Base-by-base conservation (phyloP, 1,140 invertebrate genomes). In the Sinella curviseta region DNA sequence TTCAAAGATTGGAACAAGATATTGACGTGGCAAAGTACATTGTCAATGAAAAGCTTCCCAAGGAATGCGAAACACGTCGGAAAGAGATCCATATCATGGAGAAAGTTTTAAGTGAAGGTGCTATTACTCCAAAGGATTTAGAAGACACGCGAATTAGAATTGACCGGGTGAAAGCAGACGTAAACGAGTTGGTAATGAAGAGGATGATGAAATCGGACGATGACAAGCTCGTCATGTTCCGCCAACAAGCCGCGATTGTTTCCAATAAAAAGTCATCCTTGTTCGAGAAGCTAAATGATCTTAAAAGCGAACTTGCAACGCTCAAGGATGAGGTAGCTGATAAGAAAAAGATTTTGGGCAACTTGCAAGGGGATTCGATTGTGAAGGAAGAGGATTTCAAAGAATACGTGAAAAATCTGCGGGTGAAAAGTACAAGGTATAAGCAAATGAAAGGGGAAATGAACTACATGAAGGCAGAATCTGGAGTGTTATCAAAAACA, bases 351-450 rank as follows among this genome's bases (percentile, higher is more conserved):
- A 82, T 88, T 31, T 82, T 88, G 84, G 91, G 85, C 12, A 86
- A 87, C 48, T 86, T 89, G 70, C 87, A 87, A 0, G 90, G 90
- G 14, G 89, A 90, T 3, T 88, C 91, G 31, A 88, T 92, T 20
- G 88, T 94, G 0, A 91, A 91, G 84, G 94, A 93, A 28, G 94
- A 95, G 77, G 94, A 95, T 86, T 91, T 95, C 82, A 95, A 95
- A 86, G 90, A 91, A 79, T 96, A 95, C 86, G 92, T 95, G 0
- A 92, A 91, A 85, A 91, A 92, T 82, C 85, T 95, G 30, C 89
- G 94, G 74, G 91, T 91, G 54, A 94, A 94, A 84, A 94, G 93
- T 84, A 92, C 91, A 1, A 87, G 92, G 0, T 95, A 95, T 85
- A 95, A 95, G 86, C 90, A 92, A 83, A 77, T 84, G 78, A 75